Evolutionary conservation across 2,888 invertebrate species (phyloP).

Genomic region (Microctonus aethiopoides): DNA sequence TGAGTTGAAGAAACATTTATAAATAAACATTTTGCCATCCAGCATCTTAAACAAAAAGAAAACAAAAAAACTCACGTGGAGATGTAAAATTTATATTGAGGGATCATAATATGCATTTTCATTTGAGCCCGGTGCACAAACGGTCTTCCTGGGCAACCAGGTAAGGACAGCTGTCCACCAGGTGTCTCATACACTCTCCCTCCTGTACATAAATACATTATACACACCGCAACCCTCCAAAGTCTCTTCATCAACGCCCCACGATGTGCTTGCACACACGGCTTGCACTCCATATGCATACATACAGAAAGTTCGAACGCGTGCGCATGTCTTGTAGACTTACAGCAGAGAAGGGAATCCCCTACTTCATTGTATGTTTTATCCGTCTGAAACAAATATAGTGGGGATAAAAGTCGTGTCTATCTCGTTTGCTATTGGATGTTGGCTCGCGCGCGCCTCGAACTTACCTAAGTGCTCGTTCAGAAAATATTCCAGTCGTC

Average conservation of each 20-base stretch:
- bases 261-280: background rate
- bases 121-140: constrained; percentile 49
- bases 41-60: constrained; percentile 20
- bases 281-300: constrained; percentile 6
- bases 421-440: constrained; percentile 51
- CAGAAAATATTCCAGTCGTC: constrained; percentile 59
- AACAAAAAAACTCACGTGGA: constrained; percentile 21
- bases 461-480: constrained; percentile 57
- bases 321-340: constrained; percentile 23
- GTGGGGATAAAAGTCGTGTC: constrained; percentile 31
- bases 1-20: background rate
- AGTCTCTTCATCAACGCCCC: constrained; percentile 19
- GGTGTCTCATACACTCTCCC: constrained; percentile 53
- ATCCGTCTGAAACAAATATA: background rate
- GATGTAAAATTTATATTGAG: constrained; percentile 12
- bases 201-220: constrained; percentile 6
- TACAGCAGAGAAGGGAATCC: constrained; percentile 16
- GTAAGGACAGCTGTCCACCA: constrained; percentile 65
- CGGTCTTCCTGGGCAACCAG: constrained; percentile 55
- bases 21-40: background rate
- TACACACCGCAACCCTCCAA: background rate
- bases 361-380: too few species aligned
- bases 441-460: constrained; percentile 62
- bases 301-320: background rate
- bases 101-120: too few species aligned